Base-by-base conservation (phyloP, 2,113 vertebrate genomes). In the Poeciliopsis turrubarensis region DNA sequence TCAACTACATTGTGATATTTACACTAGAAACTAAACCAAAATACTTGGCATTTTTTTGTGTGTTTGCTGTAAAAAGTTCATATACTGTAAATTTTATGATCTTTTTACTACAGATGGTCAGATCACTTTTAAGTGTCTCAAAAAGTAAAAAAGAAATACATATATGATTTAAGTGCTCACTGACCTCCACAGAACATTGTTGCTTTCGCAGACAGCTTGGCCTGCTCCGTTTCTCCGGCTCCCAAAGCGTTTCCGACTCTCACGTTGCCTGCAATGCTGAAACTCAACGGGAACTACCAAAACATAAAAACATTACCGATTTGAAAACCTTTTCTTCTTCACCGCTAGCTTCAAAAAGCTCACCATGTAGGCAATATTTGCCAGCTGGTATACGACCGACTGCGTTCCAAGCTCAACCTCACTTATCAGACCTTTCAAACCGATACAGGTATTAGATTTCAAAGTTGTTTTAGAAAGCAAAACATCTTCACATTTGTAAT, bases 331-430 rank as follows among this genome's bases (percentile, higher is more conserved):
- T 19, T 47, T 47, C 14, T 44, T 44, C 13, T 19, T 47, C 17
- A 47, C 44, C 6, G 17, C 44, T 47, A 47, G 14, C 44, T 47
- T 47, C 17, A 47, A 22, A 2, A 15, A 17, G 29, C 91, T 96
- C 92, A 99, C 98, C 96, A 96, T 95, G 73, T 95, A 97, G 0
- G 95, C 94, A 0, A 95, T 57, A 65, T 63, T 83, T n/a, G 95
- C 79, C 73, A 99, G 65, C 76, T 95, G 87, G 0, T 92, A 96
- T 7, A 96, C 85, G 7, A 97, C 31, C 0, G 97, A 92, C 22
- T 99, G 98, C 3, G 96, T 94, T 2, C 95, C 97, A 68, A 98
- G 93, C 82, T 98, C 95, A 74, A 95, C 95, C 68, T 96, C 94
- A 72, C 94, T 95, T 4, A 98, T 93, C 39, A 96, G 82, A 68